phyloP scores from a whole-genome alignment of 2,888 invertebrate species.

The Galeruca laticollis region DNA sequence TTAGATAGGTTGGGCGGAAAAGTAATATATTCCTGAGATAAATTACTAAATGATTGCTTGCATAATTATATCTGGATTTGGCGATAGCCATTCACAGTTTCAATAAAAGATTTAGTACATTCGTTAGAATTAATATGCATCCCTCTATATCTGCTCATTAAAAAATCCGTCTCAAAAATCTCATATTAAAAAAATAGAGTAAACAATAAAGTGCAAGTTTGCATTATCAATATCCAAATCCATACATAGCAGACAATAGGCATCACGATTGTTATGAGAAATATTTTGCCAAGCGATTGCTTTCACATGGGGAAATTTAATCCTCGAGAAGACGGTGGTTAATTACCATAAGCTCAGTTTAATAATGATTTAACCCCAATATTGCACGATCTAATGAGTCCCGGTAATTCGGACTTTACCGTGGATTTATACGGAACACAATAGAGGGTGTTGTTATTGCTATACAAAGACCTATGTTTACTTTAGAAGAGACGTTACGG shows the following conservation, averaged over 20 bases:
- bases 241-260: conserved; percentile 9
- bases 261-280: conserved; percentile 32
- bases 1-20: too few relatives aligned
- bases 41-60: too few relatives aligned
- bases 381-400: conserved; percentile 37
- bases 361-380: conserved; percentile 42
- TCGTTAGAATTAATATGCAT: too few relatives aligned
- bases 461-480: conserved; percentile 21
- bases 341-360: conserved; percentile 43
- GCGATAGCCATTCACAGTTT: too few relatives aligned
- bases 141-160: too few relatives aligned
- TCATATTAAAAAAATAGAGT: not conserved
- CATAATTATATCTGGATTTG: too few relatives aligned
- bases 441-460: conserved; percentile 15
- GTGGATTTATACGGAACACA: conserved; percentile 11
- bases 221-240: conserved; percentile 2
- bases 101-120: too few relatives aligned
- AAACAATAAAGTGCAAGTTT: conserved; percentile 10
- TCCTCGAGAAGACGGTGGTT: conserved; percentile 32
- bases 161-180: too few relatives aligned
- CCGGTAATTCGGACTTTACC: conserved; percentile 27
- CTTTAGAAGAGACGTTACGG: conserved; percentile 7
- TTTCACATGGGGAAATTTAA: conserved; percentile 23
- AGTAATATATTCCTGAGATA: too few relatives aligned
- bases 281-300: conserved; percentile 35